A percentile compares a stretch with the other conserved stretches of the same genome.
Conservation (phyloP, 2,113 vertebrate genomes). For the Saiga tatarica region DNA sequence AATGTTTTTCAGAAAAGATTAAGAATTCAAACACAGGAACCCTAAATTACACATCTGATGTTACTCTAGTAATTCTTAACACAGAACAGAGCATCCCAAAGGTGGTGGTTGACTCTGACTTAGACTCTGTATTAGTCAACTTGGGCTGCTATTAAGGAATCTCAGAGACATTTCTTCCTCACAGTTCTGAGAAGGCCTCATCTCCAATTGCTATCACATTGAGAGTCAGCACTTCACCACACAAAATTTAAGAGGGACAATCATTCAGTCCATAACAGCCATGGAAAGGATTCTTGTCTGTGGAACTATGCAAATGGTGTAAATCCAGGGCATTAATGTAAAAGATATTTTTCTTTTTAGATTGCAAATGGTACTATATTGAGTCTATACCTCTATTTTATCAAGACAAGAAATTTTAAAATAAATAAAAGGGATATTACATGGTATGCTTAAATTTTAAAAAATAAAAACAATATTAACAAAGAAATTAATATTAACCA, state of each 20-base stretch:
- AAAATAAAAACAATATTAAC: neutral
- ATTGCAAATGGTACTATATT: neutral
- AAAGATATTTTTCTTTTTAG: neutral
- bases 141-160: neutral
- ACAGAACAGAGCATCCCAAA: neutral
- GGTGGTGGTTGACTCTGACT: neutral
- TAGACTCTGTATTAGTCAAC: neutral
- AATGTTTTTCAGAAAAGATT: neutral
- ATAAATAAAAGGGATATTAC: neutral
- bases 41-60: neutral
- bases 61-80: neutral
- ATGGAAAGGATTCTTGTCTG: neutral
- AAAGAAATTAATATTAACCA: neutral
- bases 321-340: neutral
- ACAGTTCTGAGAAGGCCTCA: neutral
- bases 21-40: neutral
- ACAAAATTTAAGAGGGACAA: neutral
- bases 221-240: neutral
- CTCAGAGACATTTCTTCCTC: neutral
- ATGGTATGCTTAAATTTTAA: neutral
- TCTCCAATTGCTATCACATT: neutral
- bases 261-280: neutral
- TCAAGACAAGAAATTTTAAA: slow-evolving; percentile 33
- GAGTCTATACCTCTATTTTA: neutral
- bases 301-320: neutral